A percentile compares a stretch with the other conserved stretches of the same genome.
Conservation (phyloP, 2,113 vertebrate genomes). For the Xenopus borealis region DNA sequence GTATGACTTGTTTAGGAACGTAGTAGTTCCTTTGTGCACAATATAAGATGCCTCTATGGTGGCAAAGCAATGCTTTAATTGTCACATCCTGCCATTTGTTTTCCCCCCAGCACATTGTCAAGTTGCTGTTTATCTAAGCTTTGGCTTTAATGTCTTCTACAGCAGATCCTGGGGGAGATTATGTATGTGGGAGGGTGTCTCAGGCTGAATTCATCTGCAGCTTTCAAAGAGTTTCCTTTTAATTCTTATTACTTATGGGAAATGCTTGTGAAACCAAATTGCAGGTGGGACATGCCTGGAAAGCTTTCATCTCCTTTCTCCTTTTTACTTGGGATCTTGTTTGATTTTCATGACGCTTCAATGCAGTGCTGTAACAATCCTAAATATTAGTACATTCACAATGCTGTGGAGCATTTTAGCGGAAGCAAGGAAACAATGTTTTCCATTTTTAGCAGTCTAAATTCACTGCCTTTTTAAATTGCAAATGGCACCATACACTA, state of each 20-base stretch:
- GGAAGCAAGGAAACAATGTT: background rate
- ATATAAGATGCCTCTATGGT: background rate
- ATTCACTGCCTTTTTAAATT: no score
- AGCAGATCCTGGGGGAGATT: conserved; percentile 36
- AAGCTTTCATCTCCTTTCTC: conserved; percentile 32
- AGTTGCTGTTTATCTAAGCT: conserved; percentile 12
- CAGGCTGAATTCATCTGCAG: conserved; percentile 48
- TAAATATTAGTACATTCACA: conserved; percentile 11
- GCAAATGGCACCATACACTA: no score
- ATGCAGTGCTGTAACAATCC: conserved; percentile 14
- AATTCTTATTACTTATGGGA: conserved; percentile 43
- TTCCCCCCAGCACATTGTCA: background rate
- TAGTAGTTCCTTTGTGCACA: background rate
- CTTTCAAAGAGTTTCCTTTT: conserved; percentile 46
- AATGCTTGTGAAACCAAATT: conserved; percentile 26
- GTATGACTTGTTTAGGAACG: background rate
- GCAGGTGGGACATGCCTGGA: conserved; percentile 32
- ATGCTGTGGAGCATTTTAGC: background rate
- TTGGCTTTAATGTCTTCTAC: conserved; percentile 26
- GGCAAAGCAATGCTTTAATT: background rate
- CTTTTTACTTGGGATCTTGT: background rate
- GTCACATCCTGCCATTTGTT: conserved; percentile 28
- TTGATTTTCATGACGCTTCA: conserved; percentile 32
- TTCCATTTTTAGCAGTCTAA: background rate
- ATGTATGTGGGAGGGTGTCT: conserved; percentile 43